Evolutionary conservation across 1,140 invertebrate genomes (phyloP), one percentile per base, ranked within the genome.

Genomic region (Calycopis cecrops): DNA sequence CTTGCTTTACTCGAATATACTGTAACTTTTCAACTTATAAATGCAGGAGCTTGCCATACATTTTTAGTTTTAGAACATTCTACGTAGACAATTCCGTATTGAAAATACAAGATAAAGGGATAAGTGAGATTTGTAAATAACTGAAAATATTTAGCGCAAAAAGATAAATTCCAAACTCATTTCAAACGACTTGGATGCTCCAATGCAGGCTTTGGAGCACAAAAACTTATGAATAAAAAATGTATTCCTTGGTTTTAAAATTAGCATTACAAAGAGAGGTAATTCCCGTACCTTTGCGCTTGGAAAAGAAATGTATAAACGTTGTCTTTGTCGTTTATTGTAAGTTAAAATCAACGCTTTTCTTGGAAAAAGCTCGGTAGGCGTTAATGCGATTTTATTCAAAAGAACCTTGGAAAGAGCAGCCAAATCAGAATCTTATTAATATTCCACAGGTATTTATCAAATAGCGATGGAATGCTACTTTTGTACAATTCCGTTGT

Each of bases 161-260:
- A 71, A 57, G 6, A 3, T 59, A n/a, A n/a, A n/a, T n/a, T n/a
- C n/a, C n/a, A 81, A 83, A 79, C 73, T 80, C 77, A 79, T 83
- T 76, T 68, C 70, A 72, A 75, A 70, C 71, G 72, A 75, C 70
- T 74, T 71, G 73, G 73, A 78, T 80, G 74, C 77, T 82, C 76
- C 60, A 67, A 82, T 79, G 78, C 71, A 71, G 71, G 76, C 78
- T 79, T 76, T 74, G 67, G 73, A 79, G 73, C 73, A 79, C 75
- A 85, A 85, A 85, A 85, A 85, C 81, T 85, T 85, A 85, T 85
- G 81, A 85, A 85, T 85, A 85, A 85, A 85, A 85, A 85, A 85
- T 85, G 82, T 81, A 85, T 85, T 83, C 82, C 79, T 79, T 85
- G 82, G 79, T 85, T 85, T 85, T 83, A 77, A 85, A 85, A 85